Conservation (phyloP, 2,888 invertebrate species). For the Synergus umbraculus region DNA sequence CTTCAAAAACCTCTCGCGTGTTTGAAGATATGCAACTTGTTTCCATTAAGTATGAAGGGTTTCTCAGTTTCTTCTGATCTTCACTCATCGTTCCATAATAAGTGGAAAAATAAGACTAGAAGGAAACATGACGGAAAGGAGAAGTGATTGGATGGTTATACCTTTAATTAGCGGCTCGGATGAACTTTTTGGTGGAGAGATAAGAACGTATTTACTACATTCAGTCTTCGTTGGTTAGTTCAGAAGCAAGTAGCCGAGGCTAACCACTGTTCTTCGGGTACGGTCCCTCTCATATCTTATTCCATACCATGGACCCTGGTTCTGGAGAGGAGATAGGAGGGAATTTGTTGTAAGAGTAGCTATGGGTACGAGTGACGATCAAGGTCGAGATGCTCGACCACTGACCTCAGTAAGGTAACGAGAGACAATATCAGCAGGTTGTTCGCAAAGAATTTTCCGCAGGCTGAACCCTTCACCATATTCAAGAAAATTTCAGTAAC, state of each 20-base stretch:
- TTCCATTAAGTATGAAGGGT: background rate
- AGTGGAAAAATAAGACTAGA: too few relatives aligned
- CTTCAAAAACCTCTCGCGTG: background rate
- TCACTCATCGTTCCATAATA: background rate
- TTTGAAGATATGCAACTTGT: background rate
- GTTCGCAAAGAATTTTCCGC: background rate
- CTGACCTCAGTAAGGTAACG: constrained; percentile 1
- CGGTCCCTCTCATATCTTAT: constrained; percentile 63
- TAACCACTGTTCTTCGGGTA: constrained; percentile 60
- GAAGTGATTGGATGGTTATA: constrained; percentile 62
- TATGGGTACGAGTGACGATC: constrained; percentile 8
- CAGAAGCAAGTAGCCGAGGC: constrained; percentile 57
- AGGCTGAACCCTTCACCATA: background rate
- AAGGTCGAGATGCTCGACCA: constrained; percentile 20
- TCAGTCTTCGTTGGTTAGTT: constrained; percentile 48
- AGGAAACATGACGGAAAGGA: constrained; percentile 24
- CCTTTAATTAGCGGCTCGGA: constrained; percentile 72
- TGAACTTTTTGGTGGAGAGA: constrained; percentile 72
- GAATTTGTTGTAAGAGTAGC: constrained; percentile 31
- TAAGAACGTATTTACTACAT: constrained; percentile 71
- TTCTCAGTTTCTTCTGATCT: background rate
- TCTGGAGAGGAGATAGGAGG: constrained; percentile 20
- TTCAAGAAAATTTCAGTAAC: background rate
- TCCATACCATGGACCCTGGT: constrained; percentile 45
- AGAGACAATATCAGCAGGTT: background rate